Evolutionary conservation across 2,113 vertebrate genomes (phyloP), one percentile per base, ranked within the genome.

Genomic region (Paraplagusia blochii): DNA sequence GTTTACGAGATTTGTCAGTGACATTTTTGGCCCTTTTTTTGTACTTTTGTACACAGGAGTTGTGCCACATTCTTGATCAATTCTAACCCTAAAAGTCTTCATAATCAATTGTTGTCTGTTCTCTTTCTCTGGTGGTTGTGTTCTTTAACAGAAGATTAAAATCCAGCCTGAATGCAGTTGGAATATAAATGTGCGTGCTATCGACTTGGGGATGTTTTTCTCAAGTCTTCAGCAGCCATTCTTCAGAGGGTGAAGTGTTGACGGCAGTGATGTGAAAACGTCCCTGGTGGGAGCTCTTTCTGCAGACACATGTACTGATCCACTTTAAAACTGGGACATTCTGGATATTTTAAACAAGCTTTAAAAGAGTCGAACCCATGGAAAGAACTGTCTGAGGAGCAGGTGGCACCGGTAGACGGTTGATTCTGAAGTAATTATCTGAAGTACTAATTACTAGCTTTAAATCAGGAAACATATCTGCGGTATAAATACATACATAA

Each of bases 241-340:
- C 72, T 78, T 58, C 17, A 36, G 53, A 51, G 66, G 53, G 67
- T 59, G 63, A 73, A 58, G 60, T 40, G 63, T 47, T 71, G 79
- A 83, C 79, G 76, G 72, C 63, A 53, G 48, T 60, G 58, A 74
- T 67, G 69, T 63, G 44, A 53, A 22, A 8, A 36, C n/a, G 81
- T 82, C 74, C 60, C 81, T 64, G 51, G 56, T 79, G 81, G 67
- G 69, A 19, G 71, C 78, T 73, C 44, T 55, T 77, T 63, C 63
- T 56, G 55, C 71, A 63, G 56, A 60, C 68, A 48, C 63, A 52
- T 59, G 19, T 76, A 78, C 45, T 80, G 58, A 74, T 80, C 72
- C 62, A 63, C 74, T 80, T 76, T 69, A 51, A 74, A 82, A 72
- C 77, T 79, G 66, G 82, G 74, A 53, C 73, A 65, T 60, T 66